Base-by-base conservation (phyloP, 2,113 vertebrate genomes). In the Aptenodytes forsteri region DNA sequence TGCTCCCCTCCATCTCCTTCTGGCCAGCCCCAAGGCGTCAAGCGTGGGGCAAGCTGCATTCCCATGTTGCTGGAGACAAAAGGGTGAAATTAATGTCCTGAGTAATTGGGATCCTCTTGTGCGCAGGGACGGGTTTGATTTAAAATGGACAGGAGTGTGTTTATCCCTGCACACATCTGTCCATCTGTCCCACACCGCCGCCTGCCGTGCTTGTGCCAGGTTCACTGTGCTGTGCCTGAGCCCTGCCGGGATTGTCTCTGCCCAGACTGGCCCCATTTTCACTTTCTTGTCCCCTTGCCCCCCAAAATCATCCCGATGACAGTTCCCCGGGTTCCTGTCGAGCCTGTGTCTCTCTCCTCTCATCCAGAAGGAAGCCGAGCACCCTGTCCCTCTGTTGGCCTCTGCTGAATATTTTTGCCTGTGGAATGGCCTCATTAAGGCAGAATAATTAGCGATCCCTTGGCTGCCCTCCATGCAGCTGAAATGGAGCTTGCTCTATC, bases 351-450 rank as follows among this genome's bases (percentile, higher is more conserved):
- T 87, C 85, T 91, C 85, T 95, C 85, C 85, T 85, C 71, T 90
- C 95, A 72, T 83, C 83, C 90, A 80, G 89, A 83, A 95, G 89
- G 67, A 89, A 83, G 59, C 93, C 50, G 14, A 94, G 59, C 0
- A 22, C 71, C 71, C 72, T 6, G 23, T 77, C 79, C 82, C 71
- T 91, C 73, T 11, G 3, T 80, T 13, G 2, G 87, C 94, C 84
- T 77, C 83, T 42, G 56, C n/a, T 42, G 85, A 72, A 64, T 90
- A 67, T 83, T 90, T 81, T 67, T 93, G 66, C 79, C 76, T 6
- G 2, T 87, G 94, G 76, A 95, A 87, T 2, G 69, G 91, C 59
- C 96, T 96, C 96, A 96, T 97, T 97, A 97, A 92, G 87, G 91
- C 93, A 65, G 26, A 86, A 76, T 87, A 95, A 96, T 96, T 96